Percentiles rank a stretch among this genome's conserved stretches.
These are phyloP conservation scores for Latrodectus geometricus DNA, from an alignment of 1,140 invertebrate genomes.

Conservation along the genomic window DNA sequence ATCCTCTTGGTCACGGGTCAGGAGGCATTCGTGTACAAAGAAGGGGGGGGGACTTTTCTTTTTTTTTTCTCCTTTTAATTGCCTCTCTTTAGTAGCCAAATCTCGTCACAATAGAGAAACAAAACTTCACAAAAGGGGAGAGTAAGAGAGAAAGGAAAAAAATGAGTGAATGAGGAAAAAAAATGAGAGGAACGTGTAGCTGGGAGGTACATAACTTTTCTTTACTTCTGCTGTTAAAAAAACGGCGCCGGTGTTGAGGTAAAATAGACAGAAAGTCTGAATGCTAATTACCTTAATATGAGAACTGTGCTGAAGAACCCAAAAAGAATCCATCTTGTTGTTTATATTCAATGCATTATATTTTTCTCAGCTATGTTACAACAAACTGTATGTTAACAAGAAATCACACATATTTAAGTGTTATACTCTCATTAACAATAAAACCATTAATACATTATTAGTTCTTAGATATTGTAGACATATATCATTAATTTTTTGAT, in stretches of 20 bases:
- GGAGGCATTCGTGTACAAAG: slow-evolving; percentile 23
- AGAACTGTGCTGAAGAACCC: neutral
- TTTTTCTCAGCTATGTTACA: too few relatives aligned
- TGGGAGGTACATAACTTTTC: neutral
- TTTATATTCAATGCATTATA: too few relatives aligned
- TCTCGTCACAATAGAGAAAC: slow-evolving; percentile 55
- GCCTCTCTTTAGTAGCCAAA: slow-evolving; percentile 56
- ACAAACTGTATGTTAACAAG: too few relatives aligned
- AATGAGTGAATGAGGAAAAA: neutral
- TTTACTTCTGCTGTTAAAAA: slow-evolving; percentile 7
- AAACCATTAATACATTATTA: too few relatives aligned
- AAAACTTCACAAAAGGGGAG: slow-evolving; percentile 41
- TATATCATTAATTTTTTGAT: too few relatives aligned
- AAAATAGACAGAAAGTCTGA: neutral
- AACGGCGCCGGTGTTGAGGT: slow-evolving; percentile 18
- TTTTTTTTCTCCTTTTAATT: slow-evolving; percentile 44
- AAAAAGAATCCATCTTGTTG: too few relatives aligned
- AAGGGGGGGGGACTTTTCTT: too few relatives aligned
- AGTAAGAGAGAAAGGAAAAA: slow-evolving; percentile 13
- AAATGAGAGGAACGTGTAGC: slow-evolving; percentile 1
- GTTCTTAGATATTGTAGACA: too few relatives aligned
- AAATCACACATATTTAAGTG: too few relatives aligned
- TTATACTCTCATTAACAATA: too few relatives aligned
- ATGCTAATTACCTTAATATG: neutral
- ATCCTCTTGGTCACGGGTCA: slow-evolving; percentile 49